Percentiles rank a stretch among this genome's conserved stretches.
phyloP scores from a whole-genome alignment of 2,888 invertebrate species.

The Oscheius sp. region DNA sequence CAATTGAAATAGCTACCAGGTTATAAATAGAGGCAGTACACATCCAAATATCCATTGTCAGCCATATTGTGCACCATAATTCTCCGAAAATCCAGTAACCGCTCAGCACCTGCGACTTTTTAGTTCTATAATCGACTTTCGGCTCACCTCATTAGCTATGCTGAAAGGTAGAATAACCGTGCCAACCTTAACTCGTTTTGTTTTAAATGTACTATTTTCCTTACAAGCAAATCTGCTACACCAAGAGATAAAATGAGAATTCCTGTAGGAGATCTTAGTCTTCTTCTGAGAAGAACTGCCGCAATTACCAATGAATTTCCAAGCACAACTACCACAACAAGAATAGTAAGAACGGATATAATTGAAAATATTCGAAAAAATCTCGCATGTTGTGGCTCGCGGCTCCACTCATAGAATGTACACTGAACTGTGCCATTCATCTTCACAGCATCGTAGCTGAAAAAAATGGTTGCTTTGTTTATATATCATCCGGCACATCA shows the following conservation, averaged over 20 bases:
- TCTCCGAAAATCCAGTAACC: conserved; percentile 94
- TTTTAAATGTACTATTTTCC: conserved; percentile 12
- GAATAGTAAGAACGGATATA: conserved; percentile 68
- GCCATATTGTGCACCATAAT: conserved; percentile 87
- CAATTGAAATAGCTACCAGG: conserved; percentile 92
- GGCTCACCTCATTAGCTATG: conserved; percentile 90
- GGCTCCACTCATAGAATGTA: conserved; percentile 66
- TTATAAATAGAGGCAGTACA: conserved; percentile 96
- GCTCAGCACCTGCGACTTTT: no score
- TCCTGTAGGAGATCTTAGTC: conserved; percentile 90
- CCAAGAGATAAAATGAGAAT: conserved; percentile 95
- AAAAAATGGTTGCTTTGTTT: neutral
- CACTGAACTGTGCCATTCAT: conserved; percentile 43
- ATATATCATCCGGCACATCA: no score
- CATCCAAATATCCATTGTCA: conserved; percentile 97
- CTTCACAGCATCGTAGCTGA: neutral
- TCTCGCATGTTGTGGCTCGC: conserved; percentile 64
- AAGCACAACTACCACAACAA: conserved; percentile 69
- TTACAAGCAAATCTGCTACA: conserved; percentile 85
- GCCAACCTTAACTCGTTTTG: conserved; percentile 78
- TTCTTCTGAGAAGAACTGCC: conserved; percentile 66
- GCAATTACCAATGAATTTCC: conserved; percentile 70
- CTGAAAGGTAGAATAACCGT: conserved; percentile 93
- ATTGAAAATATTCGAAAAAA: conserved; percentile 69
- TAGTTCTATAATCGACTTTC: no score